Conservation (phyloP, 2,113 vertebrate species). For the Protobothrops flavoviridis region DNA sequence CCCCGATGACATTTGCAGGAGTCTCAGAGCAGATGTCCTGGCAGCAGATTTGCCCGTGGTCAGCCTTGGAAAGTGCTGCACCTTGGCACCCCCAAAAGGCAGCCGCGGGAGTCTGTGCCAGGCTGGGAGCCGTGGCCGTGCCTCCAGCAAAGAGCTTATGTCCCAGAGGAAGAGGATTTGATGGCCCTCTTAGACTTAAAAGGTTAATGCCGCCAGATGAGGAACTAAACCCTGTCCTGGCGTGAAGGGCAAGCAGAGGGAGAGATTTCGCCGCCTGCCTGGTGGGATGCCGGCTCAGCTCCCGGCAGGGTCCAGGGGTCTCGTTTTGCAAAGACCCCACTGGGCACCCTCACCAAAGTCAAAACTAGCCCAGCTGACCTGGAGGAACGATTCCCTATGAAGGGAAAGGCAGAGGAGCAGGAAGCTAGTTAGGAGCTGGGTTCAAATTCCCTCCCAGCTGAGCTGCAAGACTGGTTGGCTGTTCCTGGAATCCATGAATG, state of each 20-base stretch:
- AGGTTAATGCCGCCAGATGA: constrained; percentile 58
- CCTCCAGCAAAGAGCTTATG: constrained; percentile 54
- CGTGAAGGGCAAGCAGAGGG: background rate
- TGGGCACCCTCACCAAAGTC: background rate
- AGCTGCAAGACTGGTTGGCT: background rate
- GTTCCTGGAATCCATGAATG: background rate
- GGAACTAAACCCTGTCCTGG: background rate
- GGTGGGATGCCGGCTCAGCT: background rate
- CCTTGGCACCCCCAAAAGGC: constrained; percentile 30
- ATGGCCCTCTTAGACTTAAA: constrained; percentile 60
- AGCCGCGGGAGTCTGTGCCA: constrained; percentile 45
- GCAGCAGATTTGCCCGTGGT: constrained; percentile 46
- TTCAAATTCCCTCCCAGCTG: background rate
- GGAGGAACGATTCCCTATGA: background rate
- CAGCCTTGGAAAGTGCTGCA: background rate
- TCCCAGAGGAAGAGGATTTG: constrained; percentile 54
- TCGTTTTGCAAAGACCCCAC: too few species aligned
- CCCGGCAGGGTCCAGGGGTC: background rate
- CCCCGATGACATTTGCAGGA: constrained; percentile 61
- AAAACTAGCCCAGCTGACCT: background rate
- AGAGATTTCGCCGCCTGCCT: background rate
- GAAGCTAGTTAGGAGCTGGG: background rate
- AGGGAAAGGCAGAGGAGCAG: background rate
- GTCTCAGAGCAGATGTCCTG: constrained; percentile 57
- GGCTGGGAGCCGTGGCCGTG: background rate